Conservation (phyloP, 1,140 invertebrate species). For the Euura saliciscinereae region DNA sequence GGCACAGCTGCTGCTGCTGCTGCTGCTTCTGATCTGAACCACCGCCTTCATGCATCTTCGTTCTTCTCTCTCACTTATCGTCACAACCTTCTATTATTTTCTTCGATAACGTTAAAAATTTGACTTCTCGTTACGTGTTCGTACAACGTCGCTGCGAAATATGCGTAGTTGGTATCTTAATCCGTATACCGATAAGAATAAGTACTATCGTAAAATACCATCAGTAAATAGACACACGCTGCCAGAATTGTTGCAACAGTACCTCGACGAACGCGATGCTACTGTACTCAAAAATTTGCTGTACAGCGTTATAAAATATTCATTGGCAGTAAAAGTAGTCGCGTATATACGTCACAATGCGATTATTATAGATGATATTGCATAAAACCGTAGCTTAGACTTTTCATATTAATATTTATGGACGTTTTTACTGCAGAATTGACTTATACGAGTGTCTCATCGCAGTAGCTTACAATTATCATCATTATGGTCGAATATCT, state of each 20-base stretch:
- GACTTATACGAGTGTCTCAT: neutral
- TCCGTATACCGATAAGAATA: neutral
- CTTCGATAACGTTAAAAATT: too few species aligned
- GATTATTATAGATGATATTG: neutral
- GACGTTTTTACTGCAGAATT: neutral
- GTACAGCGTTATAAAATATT: neutral
- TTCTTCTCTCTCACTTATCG: neutral
- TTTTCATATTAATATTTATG: slow-evolving; percentile 2
- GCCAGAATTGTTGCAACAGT: neutral
- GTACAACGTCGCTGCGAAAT: neutral
- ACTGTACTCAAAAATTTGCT: too few species aligned
- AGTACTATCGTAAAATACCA: neutral
- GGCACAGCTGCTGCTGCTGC: slow-evolving; percentile 18
- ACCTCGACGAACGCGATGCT: neutral
- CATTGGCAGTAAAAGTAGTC: neutral
- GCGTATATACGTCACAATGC: neutral
- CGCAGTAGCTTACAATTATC: neutral
- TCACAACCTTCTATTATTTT: too few species aligned
- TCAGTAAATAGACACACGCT: neutral
- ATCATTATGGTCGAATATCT: neutral
- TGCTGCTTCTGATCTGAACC: neutral
- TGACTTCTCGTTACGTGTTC: too few species aligned
- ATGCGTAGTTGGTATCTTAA: neutral
- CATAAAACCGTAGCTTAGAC: neutral
- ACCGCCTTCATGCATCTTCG: neutral